These are phyloP conservation scores for Trochalopteron elliotii DNA, from an alignment of 2,113 vertebrate species.

Conservation along the genomic window DNA sequence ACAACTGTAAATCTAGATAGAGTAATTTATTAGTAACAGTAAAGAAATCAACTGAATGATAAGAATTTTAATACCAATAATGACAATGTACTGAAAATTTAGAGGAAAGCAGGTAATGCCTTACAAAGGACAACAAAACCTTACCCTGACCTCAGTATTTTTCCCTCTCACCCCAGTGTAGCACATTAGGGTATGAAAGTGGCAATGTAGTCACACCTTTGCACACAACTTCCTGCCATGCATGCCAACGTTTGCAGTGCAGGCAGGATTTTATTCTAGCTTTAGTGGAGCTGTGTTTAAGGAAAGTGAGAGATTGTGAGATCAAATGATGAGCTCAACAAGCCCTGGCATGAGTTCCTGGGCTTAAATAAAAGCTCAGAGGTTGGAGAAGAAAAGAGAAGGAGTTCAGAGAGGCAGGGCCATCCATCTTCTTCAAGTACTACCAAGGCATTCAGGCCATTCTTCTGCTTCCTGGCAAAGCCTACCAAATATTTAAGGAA, in stretches of 20 bases:
- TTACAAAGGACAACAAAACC: background rate
- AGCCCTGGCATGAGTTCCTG: background rate
- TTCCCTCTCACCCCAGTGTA: background rate
- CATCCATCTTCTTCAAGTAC: background rate
- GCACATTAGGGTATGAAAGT: background rate
- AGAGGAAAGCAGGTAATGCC: background rate
- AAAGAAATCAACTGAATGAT: background rate
- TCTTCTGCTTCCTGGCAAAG: background rate
- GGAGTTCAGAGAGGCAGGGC: background rate
- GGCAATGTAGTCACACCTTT: background rate
- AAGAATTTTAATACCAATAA: background rate
- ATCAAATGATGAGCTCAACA: background rate
- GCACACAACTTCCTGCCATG: background rate
- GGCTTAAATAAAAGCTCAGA: background rate
- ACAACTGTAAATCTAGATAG: background rate
- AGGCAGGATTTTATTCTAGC: background rate
- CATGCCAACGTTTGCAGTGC: background rate
- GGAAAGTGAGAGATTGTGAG: background rate
- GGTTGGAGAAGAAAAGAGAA: background rate
- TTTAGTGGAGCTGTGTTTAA: background rate
- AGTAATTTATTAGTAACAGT: background rate
- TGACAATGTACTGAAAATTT: background rate
- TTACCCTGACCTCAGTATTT: background rate
- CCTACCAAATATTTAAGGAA: background rate
- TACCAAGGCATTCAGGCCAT: background rate